Conservation (phyloP, 2,113 vertebrate genomes). For the Dasyornis broadbenti region DNA sequence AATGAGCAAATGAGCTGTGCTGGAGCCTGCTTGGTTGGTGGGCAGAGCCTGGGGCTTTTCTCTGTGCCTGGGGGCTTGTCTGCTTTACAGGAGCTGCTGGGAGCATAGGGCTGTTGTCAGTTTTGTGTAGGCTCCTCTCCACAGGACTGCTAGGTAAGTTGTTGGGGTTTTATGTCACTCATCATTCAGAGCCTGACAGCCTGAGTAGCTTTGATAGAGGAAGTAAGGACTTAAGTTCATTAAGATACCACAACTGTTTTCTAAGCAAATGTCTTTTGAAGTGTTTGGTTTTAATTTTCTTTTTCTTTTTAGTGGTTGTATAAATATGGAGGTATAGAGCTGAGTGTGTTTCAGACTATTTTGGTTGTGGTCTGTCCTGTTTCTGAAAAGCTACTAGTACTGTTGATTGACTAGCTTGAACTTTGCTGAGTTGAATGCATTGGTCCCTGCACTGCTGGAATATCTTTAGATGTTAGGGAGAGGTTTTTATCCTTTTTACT, state of each 20-base stretch:
- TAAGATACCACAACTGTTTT: background rate
- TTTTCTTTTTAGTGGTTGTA: background rate
- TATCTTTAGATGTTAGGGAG: background rate
- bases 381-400: background rate
- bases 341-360: background rate
- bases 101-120: accelerated
- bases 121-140: accelerated
- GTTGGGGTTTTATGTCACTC: background rate
- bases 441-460: accelerated
- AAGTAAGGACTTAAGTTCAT: background rate
- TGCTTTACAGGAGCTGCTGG: accelerated
- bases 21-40: background rate
- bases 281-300: background rate
- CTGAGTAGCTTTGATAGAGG: background rate
- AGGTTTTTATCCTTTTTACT: background rate
- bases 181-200: too few relatives aligned
- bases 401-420: background rate
- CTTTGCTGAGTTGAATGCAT: background rate
- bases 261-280: background rate
- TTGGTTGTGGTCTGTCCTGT: background rate
- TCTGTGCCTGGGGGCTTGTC: accelerated
- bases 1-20: background rate
- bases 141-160: background rate
- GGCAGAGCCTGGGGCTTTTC: accelerated
- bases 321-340: too few relatives aligned